Base-by-base conservation (phyloP, 2,113 vertebrate species). In the Caranx ignobilis region DNA sequence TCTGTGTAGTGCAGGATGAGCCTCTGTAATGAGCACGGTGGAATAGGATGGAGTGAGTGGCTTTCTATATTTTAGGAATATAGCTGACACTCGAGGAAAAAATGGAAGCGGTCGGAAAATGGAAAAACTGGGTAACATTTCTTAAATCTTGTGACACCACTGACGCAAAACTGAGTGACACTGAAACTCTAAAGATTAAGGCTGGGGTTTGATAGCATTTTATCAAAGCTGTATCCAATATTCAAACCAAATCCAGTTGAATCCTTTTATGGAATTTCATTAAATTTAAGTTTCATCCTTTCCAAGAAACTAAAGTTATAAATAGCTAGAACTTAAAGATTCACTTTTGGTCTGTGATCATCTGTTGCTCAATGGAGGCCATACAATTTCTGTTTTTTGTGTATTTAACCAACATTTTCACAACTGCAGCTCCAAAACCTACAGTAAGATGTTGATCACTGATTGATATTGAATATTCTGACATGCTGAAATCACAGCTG, bases 1-100 rank as follows among this genome's bases (percentile, higher is more conserved):
- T 54, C 69, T 60, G 64, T 68, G 77, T 52, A 69, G 84, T 79
- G 77, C 75, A 75, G 39, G 70, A 77, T 71, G 66, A 78, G 70
- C 55, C 64, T 79, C 78, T 75, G 85, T 76, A 87, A 87, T 81
- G 76, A 88, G 79, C 55, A 32, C 67, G 52, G 52, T 63, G 62
- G 67, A 83, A 52, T 41, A 47, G 54, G 48, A 43, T 56, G 34
- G 59, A 77, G 45, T 66, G 60, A 66, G 76, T 75, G 79, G 60
- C 57, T 83, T 75, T 88, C 73, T 61, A 2, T 34, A 55, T 87
- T 71, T 77, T 41, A 39, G 35, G 16, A 79, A 83, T 78, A 52
- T 68, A 77, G 35, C 18, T 54, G 59, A 54, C 50, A 67, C 59
- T 47, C 31, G 0, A 48, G 45, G 0, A 0, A 15, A 12, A 18